Evolutionary conservation across 1,140 invertebrate species (phyloP).

Genomic region (Penaeus chinensis): DNA sequence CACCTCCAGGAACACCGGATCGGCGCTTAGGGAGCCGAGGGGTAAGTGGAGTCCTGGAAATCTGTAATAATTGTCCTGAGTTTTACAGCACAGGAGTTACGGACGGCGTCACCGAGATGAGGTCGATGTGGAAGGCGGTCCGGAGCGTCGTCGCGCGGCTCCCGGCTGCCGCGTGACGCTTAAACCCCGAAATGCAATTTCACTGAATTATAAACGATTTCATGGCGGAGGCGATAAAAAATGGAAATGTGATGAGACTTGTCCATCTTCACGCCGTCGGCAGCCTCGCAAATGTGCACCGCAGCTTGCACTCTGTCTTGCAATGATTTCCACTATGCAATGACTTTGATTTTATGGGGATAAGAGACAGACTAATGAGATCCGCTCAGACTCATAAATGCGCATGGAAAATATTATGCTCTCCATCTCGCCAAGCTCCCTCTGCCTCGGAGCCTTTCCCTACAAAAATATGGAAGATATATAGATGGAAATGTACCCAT

Average conservation of each 20-base stretch:
- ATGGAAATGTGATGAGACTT: no score
- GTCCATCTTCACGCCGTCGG: no score
- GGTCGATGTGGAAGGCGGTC: background rate
- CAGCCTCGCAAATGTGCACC: no score
- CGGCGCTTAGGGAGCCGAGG: constrained; percentile 11
- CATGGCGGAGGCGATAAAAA: no score
- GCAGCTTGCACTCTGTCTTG: constrained; percentile 27
- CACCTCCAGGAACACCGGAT: background rate
- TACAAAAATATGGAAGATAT: constrained; percentile 53
- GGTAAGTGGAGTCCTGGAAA: constrained; percentile 1
- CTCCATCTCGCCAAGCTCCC: constrained; percentile 20
- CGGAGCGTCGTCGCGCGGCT: background rate
- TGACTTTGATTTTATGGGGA: constrained; percentile 57
- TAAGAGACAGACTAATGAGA: constrained; percentile 58
- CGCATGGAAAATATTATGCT: constrained; percentile 42
- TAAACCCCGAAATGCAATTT: no score
- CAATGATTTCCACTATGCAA: constrained; percentile 59
- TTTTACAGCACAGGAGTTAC: background rate
- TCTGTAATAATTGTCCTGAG: constrained; percentile 39
- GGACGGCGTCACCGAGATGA: background rate
- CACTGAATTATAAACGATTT: no score
- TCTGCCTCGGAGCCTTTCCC: constrained; percentile 7
- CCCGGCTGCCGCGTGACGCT: no score
- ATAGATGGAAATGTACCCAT: constrained; percentile 45
- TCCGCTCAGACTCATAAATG: constrained; percentile 57